A percentile compares a stretch with the other conserved stretches of the same genome.
Conservation (phyloP, 1,140 invertebrate species). For the Trichonephila clavipes region DNA sequence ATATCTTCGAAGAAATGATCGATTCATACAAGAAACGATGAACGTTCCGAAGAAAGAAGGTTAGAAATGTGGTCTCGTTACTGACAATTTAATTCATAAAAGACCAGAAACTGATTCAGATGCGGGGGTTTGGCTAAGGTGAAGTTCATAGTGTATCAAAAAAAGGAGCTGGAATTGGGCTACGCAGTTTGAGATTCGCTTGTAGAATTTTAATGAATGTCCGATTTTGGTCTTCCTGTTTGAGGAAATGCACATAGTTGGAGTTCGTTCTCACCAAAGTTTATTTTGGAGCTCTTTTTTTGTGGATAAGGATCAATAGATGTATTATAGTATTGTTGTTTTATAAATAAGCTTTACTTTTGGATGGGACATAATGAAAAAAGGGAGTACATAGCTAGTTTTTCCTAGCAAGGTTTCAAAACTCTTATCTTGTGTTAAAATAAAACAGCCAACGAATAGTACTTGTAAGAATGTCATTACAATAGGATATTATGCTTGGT, state of each 20-base stretch:
- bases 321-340: not conserved
- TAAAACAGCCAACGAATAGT: too few relatives aligned
- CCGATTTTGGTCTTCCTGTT: not conserved
- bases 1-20: not conserved
- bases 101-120: not conserved
- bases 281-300: not conserved
- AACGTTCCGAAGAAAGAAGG: not conserved
- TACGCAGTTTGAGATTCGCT: not conserved
- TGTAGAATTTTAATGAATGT: not conserved
- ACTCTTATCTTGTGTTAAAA: too few relatives aligned
- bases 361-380: too few relatives aligned
- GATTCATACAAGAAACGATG: not conserved
- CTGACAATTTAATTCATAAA: conserved; percentile 33
- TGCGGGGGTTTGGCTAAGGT: not conserved
- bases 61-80: not conserved
- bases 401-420: too few relatives aligned
- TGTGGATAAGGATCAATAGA: not conserved
- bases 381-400: too few relatives aligned
- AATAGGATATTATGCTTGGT: too few relatives aligned
- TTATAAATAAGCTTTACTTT: not conserved
- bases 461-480: too few relatives aligned
- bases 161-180: not conserved
- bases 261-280: not conserved
- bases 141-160: not conserved
- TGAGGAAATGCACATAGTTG: not conserved